These are phyloP conservation scores for Petaurus breviceps DNA, from an alignment of 2,113 vertebrate genomes.

Conservation along the genomic window DNA sequence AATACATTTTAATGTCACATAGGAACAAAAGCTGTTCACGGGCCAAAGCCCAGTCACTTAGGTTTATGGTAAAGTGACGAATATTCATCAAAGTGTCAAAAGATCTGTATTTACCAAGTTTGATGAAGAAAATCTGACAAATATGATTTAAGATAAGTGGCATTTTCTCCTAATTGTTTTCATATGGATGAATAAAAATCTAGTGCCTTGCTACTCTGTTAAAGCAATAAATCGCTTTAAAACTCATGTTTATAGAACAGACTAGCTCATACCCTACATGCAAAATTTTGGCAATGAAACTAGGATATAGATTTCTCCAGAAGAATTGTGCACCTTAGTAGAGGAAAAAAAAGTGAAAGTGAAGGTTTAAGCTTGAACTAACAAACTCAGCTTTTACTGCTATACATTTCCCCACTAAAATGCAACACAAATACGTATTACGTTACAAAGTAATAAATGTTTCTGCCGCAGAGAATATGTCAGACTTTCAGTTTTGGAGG, in stretches of 20 bases:
- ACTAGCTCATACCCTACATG: conserved; percentile 55
- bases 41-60: conserved; percentile 87
- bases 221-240: conserved; percentile 83
- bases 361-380: conserved; percentile 43
- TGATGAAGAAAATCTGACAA: conserved; percentile 89
- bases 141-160: conserved; percentile 89
- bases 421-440: conserved; percentile 50
- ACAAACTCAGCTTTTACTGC: conserved; percentile 18
- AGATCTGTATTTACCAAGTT: conserved; percentile 89
- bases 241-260: conserved; percentile 80
- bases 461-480: conserved; percentile 44
- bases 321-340: not conserved
- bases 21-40: conserved; percentile 85
- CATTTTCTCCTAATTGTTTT: conserved; percentile 87
- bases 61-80: conserved; percentile 85
- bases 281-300: conserved; percentile 64
- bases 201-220: conserved; percentile 84
- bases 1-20: conserved; percentile 85
- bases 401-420: conserved; percentile 41
- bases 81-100: conserved; percentile 89
- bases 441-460: conserved; percentile 36
- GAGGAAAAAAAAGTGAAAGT: conserved; percentile 32
- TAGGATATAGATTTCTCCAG: conserved; percentile 50
- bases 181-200: conserved; percentile 86
- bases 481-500: conserved; percentile 19